Conservation (phyloP, 2,888 invertebrate genomes). For the Hecatera dysodea region DNA sequence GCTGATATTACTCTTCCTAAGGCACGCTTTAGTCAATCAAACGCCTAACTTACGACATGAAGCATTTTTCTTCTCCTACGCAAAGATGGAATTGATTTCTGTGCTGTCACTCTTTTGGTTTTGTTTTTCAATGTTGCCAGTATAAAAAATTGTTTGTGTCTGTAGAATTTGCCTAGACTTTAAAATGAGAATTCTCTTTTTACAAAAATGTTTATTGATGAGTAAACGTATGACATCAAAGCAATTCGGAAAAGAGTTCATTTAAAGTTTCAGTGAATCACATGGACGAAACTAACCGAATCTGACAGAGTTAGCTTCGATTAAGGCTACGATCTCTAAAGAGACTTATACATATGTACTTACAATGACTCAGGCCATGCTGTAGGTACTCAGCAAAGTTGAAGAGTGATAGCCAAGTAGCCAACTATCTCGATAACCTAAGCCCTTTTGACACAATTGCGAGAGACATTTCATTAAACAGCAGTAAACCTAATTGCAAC, state of each 20-base stretch:
- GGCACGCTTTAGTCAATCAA: constrained; percentile 74
- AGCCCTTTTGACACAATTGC: constrained; percentile 61
- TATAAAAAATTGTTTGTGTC: too few relatives aligned
- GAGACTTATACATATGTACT: constrained; percentile 20
- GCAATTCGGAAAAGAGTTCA: background rate
- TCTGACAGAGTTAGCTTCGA: constrained; percentile 1
- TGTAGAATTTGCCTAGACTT: background rate
- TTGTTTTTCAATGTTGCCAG: constrained; percentile 10
- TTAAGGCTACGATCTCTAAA: background rate
- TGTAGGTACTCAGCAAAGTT: constrained; percentile 36
- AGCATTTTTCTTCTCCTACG: constrained; percentile 54
- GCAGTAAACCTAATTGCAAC: constrained; percentile 67
- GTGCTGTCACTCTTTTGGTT: constrained; percentile 18
- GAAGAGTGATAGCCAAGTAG: constrained; percentile 48
- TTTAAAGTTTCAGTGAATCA: background rate
- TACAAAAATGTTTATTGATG: background rate
- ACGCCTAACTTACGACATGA: constrained; percentile 58
- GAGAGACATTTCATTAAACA: constrained; percentile 59
- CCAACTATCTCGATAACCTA: constrained; percentile 60
- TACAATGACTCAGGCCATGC: constrained; percentile 43
- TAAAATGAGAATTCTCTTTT: background rate
- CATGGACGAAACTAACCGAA: background rate
- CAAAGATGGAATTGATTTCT: constrained; percentile 38
- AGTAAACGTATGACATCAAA: background rate
- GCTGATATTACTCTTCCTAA: constrained; percentile 73